These are phyloP conservation scores for Tadarida brasiliensis DNA, from an alignment of 2,797 vertebrate species.

Conservation along the genomic window DNA sequence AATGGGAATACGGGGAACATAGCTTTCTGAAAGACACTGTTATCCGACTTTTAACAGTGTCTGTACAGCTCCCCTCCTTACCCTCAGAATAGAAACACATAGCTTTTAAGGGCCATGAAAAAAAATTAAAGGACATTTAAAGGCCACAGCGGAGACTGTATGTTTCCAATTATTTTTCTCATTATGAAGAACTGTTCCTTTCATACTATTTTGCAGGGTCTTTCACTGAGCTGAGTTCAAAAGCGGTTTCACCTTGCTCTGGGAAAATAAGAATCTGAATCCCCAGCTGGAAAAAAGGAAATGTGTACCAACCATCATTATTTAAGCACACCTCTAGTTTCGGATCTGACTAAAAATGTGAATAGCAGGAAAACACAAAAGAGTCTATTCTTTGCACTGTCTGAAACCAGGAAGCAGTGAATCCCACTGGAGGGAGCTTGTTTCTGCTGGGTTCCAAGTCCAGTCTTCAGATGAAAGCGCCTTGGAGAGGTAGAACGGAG, in stretches of 20 bases:
- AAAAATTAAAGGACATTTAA: not conserved
- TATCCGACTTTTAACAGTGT: constrained; percentile 46
- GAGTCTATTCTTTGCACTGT: constrained; percentile 53
- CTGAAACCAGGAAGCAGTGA: constrained; percentile 76
- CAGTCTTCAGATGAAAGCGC: constrained; percentile 75
- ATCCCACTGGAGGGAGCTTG: constrained; percentile 60
- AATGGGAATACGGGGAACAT: not conserved
- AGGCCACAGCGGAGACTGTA: not conserved
- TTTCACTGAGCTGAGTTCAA: constrained; percentile 50
- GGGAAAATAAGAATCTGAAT: constrained; percentile 58
- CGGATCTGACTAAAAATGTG: constrained; percentile 54
- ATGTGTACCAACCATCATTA: constrained; percentile 41
- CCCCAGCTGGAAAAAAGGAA: constrained; percentile 33
- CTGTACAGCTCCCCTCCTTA: not conserved
- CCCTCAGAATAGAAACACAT: constrained; percentile 10
- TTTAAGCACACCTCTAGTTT: constrained; percentile 66
- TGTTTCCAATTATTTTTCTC: constrained; percentile 64
- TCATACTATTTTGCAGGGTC: constrained; percentile 38
- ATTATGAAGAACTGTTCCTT: constrained; percentile 48
- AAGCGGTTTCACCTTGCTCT: constrained; percentile 65
- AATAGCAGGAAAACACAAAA: constrained; percentile 72
- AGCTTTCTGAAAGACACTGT: constrained; percentile 1
- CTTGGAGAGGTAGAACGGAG: constrained; percentile 63
- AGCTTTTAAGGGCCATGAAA: constrained; percentile 20
- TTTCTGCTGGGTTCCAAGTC: constrained; percentile 68